Percentiles rank a stretch among this genome's conserved stretches.
Evolutionary conservation across 2,113 vertebrate species (phyloP).

Genomic region (Trogon surrucura): DNA sequence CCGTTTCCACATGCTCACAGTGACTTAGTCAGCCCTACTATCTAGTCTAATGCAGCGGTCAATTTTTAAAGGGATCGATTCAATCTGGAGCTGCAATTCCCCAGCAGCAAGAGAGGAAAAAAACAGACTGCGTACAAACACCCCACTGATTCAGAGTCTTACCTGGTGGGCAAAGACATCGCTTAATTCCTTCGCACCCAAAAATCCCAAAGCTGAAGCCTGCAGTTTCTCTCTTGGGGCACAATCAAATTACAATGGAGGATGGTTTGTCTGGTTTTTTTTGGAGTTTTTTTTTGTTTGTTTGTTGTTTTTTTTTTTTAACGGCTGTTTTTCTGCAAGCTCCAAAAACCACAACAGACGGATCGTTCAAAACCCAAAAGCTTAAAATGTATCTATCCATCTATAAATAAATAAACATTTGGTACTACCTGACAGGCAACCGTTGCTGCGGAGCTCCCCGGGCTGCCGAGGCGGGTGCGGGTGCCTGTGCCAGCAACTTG

Average conservation of each 20-base stretch:
- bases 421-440: not conserved
- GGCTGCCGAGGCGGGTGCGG: not conserved
- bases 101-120: not conserved
- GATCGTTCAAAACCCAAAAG: not conserved
- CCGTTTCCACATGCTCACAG: not conserved
- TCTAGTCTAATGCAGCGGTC: not conserved
- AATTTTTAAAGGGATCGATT: not conserved
- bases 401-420: not conserved
- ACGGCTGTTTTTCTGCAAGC: not conserved
- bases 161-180: not conserved
- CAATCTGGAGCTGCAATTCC: not conserved
- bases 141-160: not conserved
- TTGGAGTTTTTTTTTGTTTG: too few relatives aligned
- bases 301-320: not conserved
- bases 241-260: not conserved
- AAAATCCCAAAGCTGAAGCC: not conserved
- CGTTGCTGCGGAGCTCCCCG: not conserved
- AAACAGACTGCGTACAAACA: not conserved
- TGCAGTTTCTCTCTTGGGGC: not conserved
- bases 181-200: not conserved
- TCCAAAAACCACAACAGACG: not conserved
- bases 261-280: not conserved
- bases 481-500: not conserved
- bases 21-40: not conserved
- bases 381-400: not conserved